Percentiles rank a stretch among this genome's conserved stretches.
Conservation (phyloP, 2,888 invertebrate genomes). For the Agapostemon virescens region DNA sequence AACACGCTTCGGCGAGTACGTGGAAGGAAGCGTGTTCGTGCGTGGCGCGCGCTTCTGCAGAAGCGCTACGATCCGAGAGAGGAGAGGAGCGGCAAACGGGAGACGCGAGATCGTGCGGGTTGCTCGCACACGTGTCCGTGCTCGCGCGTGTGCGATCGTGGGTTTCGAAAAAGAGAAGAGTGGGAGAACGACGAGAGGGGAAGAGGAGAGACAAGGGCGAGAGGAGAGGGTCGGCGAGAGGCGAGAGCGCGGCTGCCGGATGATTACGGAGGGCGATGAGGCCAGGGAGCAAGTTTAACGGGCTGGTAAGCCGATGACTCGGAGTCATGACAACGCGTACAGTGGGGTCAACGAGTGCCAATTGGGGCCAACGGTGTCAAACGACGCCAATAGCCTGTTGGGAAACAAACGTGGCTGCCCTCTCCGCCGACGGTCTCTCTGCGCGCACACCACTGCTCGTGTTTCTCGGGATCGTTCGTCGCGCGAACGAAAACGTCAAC, state of each 20-base stretch:
- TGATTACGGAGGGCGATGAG: constrained; percentile 73
- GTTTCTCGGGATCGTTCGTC: constrained; percentile 25
- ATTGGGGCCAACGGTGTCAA: constrained; percentile 79
- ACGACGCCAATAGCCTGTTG: constrained; percentile 78
- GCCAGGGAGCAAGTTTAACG: constrained; percentile 78
- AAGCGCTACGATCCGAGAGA: neutral
- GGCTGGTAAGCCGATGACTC: constrained; percentile 78
- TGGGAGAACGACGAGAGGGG: neutral
- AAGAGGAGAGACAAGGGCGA: neutral
- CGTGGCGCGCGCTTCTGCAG: constrained; percentile 17
- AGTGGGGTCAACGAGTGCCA: constrained; percentile 78
- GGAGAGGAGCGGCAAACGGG: neutral
- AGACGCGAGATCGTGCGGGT: neutral
- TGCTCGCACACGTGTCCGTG: neutral
- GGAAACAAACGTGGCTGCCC: constrained; percentile 75
- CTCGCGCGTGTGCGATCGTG: neutral
- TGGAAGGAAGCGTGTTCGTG: constrained; percentile 21
- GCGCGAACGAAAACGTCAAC: constrained; percentile 4
- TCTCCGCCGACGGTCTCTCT: neutral
- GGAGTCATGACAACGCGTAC: constrained; percentile 79
- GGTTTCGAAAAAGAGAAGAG: neutral
- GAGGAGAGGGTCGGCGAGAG: constrained; percentile 8
- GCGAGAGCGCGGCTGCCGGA: constrained; percentile 53
- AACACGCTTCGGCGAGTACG: constrained; percentile 12
- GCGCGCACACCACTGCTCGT: constrained; percentile 16